phyloP scores from a whole-genome alignment of 2,888 invertebrate genomes.

The Dendrolimus houi region DNA sequence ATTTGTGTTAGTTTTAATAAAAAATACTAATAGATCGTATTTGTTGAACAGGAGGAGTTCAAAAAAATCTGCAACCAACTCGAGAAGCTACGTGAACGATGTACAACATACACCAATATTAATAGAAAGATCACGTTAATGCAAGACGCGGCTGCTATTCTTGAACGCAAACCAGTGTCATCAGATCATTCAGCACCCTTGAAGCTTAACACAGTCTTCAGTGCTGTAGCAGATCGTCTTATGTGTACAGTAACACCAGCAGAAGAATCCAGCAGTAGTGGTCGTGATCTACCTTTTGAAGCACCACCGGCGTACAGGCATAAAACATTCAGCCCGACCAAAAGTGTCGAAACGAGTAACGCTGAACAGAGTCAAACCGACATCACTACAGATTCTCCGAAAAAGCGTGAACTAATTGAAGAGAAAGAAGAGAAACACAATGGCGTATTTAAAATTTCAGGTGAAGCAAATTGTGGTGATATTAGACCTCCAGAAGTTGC shows the following conservation, averaged over 20 bases:
- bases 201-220: slow-evolving; percentile 71
- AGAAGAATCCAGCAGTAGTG: slow-evolving; percentile 69
- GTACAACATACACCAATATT: slow-evolving; percentile 83
- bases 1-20: background rate
- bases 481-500: slow-evolving; percentile 57
- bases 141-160: slow-evolving; percentile 84
- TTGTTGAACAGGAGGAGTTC: slow-evolving; percentile 82
- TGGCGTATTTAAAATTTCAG: slow-evolving; percentile 66
- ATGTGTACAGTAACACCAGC: slow-evolving; percentile 71
- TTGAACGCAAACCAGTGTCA: slow-evolving; percentile 70
- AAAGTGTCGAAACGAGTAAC: slow-evolving; percentile 54
- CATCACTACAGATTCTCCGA: slow-evolving; percentile 59
- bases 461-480: slow-evolving; percentile 63
- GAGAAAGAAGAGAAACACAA: slow-evolving; percentile 56
- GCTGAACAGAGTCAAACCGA: slow-evolving; percentile 62
- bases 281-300: slow-evolving; percentile 63
- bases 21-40: no score
- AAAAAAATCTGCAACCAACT: slow-evolving; percentile 86
- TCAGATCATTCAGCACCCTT: slow-evolving; percentile 64
- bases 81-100: slow-evolving; percentile 86
- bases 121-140: slow-evolving; percentile 86
- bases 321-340: slow-evolving; percentile 68
- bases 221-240: slow-evolving; percentile 68
- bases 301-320: slow-evolving; percentile 62
- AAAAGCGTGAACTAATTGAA: slow-evolving; percentile 43